A percentile compares a stretch with the other conserved stretches of the same genome.
Evolutionary conservation across 2,797 vertebrate genomes (phyloP).

Genomic region (Enteromius anoplus): DNA sequence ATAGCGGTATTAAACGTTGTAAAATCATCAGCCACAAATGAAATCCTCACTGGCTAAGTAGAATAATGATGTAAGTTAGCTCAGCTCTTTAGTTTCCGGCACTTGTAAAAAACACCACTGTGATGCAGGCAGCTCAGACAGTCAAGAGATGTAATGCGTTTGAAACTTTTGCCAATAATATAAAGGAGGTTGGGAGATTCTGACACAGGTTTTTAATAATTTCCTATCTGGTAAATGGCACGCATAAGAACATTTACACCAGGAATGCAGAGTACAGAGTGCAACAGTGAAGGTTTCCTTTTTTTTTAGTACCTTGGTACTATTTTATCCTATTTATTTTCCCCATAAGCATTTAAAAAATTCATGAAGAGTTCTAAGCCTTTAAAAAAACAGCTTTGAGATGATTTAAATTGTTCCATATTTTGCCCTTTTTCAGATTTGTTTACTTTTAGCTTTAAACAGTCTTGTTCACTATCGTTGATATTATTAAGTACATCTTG

Average conservation of each 20-base stretch:
- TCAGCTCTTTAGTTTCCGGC: constrained; percentile 61
- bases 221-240: not conserved
- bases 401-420: not conserved
- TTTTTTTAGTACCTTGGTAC: not conserved
- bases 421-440: not conserved
- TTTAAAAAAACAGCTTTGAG: not conserved
- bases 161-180: constrained; percentile 25
- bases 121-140: constrained; percentile 8
- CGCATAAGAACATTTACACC: constrained; percentile 7
- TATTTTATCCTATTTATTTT: constrained; percentile 1
- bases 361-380: not conserved
- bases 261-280: not conserved
- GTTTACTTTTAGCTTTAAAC: not conserved
- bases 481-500: not conserved
- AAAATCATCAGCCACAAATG: constrained; percentile 68
- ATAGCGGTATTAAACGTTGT: constrained; percentile 69
- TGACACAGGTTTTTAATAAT: not conserved
- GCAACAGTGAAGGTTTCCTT: not conserved
- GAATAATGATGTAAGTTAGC: constrained; percentile 63
- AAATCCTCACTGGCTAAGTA: constrained; percentile 57
- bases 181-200: not conserved
- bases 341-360: not conserved
- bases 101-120: constrained; percentile 17
- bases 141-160: not conserved
- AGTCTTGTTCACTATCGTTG: not conserved